Conservation (phyloP, 2,797 vertebrate genomes). For the Carcharodon carcharias region DNA sequence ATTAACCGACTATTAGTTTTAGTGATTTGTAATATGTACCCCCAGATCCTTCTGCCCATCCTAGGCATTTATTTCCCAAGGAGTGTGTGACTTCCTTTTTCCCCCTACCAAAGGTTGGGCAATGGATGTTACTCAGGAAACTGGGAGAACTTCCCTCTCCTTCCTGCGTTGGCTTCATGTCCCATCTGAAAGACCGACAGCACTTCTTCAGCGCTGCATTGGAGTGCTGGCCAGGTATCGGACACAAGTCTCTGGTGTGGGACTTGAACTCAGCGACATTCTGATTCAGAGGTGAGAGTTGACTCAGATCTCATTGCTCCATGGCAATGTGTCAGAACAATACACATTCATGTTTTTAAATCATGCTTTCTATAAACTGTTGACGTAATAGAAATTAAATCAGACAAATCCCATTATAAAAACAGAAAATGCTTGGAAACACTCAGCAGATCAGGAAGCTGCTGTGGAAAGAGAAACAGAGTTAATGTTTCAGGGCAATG, state of each 20-base stretch:
- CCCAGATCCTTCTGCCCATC: neutral
- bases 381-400: neutral
- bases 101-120: neutral
- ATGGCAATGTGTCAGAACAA: neutral
- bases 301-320: neutral
- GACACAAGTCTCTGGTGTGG: neutral
- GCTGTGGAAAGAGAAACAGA: neutral
- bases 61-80: neutral
- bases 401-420: neutral
- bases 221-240: neutral
- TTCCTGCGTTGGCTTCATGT: neutral
- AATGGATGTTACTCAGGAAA: neutral
- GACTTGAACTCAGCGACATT: neutral
- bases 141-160: neutral
- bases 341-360: neutral
- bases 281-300: neutral
- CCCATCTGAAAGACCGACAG: neutral
- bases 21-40: neutral
- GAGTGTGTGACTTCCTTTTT: neutral
- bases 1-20: neutral
- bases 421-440: neutral
- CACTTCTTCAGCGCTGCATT: neutral
- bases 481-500: neutral
- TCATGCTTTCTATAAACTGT: fast-evolving
- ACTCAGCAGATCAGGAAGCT: neutral